Percentiles rank a stretch among this genome's conserved stretches.
Conservation (phyloP, 2,797 vertebrate genomes). For the Carduelis carduelis region DNA sequence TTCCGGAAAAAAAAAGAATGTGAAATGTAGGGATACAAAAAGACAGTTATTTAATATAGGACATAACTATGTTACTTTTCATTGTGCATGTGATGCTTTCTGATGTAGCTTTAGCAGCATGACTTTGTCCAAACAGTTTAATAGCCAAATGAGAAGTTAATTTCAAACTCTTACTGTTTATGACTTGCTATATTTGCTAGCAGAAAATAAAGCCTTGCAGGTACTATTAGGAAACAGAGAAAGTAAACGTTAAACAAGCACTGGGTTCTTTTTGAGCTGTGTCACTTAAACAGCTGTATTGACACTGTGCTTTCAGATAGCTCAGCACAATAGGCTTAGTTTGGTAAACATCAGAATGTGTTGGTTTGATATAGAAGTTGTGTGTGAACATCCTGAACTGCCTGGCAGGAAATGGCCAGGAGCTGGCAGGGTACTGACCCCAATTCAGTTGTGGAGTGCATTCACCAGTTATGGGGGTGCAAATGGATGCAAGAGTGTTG, state of each 20-base stretch:
- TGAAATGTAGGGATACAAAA: neutral
- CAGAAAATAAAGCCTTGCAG: slow-evolving; percentile 38
- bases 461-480: neutral
- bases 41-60: neutral
- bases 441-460: neutral
- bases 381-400: slow-evolving; percentile 15
- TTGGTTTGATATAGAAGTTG: slow-evolving; percentile 55
- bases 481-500: neutral
- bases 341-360: slow-evolving; percentile 67
- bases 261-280: slow-evolving; percentile 41
- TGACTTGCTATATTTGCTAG: slow-evolving; percentile 3
- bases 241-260: slow-evolving; percentile 59
- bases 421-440: neutral
- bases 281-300: slow-evolving; percentile 77
- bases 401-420: neutral
- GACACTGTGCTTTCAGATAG: slow-evolving; percentile 60
- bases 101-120: neutral
- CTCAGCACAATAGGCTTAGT: slow-evolving; percentile 56
- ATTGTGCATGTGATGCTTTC: neutral
- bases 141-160: neutral
- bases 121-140: neutral
- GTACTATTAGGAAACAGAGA: slow-evolving; percentile 45
- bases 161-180: neutral
- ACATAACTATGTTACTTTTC: neutral
- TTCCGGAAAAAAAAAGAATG: neutral